phyloP scores from a whole-genome alignment of 30 jellyfish, hydroid and myxozoan species.

The Aurelia sp. region DNA sequence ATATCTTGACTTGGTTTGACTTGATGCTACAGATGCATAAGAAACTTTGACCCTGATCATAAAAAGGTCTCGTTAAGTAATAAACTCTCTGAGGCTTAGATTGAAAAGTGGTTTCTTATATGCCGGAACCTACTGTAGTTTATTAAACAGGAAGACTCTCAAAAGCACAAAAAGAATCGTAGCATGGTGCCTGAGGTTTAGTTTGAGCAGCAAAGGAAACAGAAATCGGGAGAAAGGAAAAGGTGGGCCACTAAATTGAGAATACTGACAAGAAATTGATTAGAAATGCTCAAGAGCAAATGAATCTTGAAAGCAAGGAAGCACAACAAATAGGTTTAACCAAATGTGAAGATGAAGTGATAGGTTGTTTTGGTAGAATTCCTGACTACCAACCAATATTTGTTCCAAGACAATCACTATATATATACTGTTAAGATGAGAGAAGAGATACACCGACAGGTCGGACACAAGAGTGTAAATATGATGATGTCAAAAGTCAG shows the following conservation, averaged over 20 bases:
- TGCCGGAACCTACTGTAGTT: too few relatives aligned
- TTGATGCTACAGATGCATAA: too few relatives aligned
- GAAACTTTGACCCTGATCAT: too few relatives aligned
- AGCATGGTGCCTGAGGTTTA: too few relatives aligned
- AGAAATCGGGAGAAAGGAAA: neutral
- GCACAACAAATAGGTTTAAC: too few relatives aligned
- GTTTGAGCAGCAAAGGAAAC: neutral
- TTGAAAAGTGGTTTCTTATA: too few relatives aligned
- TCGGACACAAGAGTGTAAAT: slow-evolving; percentile 13
- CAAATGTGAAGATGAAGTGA: neutral
- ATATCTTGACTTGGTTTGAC: too few relatives aligned
- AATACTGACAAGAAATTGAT: neutral
- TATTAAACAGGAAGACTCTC: neutral
- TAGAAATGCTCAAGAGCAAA: neutral
- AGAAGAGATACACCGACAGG: neutral
- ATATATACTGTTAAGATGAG: too few relatives aligned
- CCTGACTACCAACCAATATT: neutral
- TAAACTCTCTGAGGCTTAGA: too few relatives aligned
- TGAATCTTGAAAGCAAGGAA: slow-evolving; percentile 17
- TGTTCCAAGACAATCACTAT: slow-evolving; percentile 13
- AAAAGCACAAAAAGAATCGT: too few relatives aligned
- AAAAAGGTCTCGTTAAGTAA: too few relatives aligned
- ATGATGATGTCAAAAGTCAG: neutral
- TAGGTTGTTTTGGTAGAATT: slow-evolving; percentile 21
- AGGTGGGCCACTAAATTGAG: slow-evolving; percentile 2